Evolutionary conservation across 2,888 invertebrate species (phyloP), one percentile per base, ranked within the genome.

Genomic region (Xanthostigma xanthostigma): DNA sequence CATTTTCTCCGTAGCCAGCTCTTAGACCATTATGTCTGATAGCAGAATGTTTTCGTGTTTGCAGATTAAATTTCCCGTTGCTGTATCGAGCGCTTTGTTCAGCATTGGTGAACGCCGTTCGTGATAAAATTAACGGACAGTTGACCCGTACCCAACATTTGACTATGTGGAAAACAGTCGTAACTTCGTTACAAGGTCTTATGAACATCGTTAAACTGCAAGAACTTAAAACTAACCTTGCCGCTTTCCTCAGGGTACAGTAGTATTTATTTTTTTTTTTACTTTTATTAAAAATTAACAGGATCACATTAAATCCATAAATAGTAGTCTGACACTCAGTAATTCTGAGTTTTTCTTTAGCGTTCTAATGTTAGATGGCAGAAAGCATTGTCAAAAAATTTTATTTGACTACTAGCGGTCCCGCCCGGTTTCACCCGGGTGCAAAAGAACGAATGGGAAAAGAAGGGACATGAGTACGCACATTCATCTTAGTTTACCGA

Each of bases 41-140:
- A 17, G 12, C 10, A 17, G 9, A 42, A 14, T 42, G 27, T 36
- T 14, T 9, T 37, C 39, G 13, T 39, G 38, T 50, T 44, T 53
- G 27, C 39, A 73, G 66, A 62, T 65, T 64, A 1, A 84, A 78
- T 61, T 84, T 86, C 57, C 73, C 79, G 9, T 66, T 84, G 54
- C 63, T 87, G 4, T 84, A 78, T 57, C 74, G 78, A 54, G 78
- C 77, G 51, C 57, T 86, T 1, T 83, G 82, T 47, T 71, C 71
- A 52, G 74, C 77, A 9, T 60, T 85, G 9, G 70, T 76, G 37
- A 73, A 72, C 51, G 71, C 77, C 2, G 65, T 76, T 1, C 74
- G 71, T 61, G 65, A 55, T 54, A 70, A 73, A 51, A 57, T 72
- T 12, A 66, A 69, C 44, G 64, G 67, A 53, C 68, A 71, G 36